Base-by-base conservation (phyloP, 2,113 vertebrate species). In the Maccullochella peelii region DNA sequence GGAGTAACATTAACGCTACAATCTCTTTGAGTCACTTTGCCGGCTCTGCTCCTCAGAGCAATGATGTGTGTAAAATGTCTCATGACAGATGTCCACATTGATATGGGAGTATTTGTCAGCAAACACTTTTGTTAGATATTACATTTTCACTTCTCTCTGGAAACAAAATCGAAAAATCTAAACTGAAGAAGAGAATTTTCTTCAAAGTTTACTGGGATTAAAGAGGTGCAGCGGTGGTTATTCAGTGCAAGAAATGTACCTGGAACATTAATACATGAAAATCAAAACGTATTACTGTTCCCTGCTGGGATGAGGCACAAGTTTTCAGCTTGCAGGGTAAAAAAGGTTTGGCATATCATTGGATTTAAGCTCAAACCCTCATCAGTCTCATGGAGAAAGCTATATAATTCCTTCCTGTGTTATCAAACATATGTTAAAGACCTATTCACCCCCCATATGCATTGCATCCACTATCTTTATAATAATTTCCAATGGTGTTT, bases 81-180 rank as follows among this genome's bases (percentile, higher is more conserved):
- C 82, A 18, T 82, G 90, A 90, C 88, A 90, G 70, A 87, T 81
- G 88, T 90, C 91, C 79, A 77, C 72, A 65, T 59, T 61, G 85
- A 91, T 89, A 84, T 59, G 70, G 80, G 86, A 90, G 47, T 83
- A 83, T 92, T 88, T 90, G 87, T 88, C 89, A 85, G 86, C 83
- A 84, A 92, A 84, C 76, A 63, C 69, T 68, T 89, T 82, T 70
- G 75, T 93, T 80, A 76, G 89, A 86, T 80, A 77, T 89, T 88
- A 76, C 76, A 80, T 83, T 90, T 88, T 88, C 77, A 65, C 74
- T 73, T 79, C 74, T 76, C 73, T 54, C 25, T 5, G 58, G 74
- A 83, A 84, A 84, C 65, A 66, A 82, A 79, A 77, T 55, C 0
- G 1, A 47, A 70, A 67, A 79, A 87, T 84, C 65, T 27, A 30